Conservation (phyloP, 2,113 vertebrate species). For the Octodon degus region DNA sequence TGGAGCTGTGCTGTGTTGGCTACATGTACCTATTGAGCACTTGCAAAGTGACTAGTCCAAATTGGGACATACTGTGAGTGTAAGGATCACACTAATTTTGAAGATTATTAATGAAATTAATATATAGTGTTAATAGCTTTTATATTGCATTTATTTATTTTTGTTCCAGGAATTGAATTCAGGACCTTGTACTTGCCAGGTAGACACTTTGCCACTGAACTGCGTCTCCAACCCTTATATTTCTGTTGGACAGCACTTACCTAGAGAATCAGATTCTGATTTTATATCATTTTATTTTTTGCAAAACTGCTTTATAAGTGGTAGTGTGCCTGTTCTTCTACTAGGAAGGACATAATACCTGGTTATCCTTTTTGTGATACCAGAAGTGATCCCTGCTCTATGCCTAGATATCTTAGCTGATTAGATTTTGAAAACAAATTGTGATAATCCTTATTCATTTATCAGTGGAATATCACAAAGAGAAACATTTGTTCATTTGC, state of each 20-base stretch:
- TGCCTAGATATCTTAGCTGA: background rate
- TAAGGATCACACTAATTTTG: background rate
- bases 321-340: background rate
- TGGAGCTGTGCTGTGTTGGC: background rate
- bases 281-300: slow-evolving; percentile 10
- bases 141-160: background rate
- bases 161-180: no score
- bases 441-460: background rate
- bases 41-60: background rate
- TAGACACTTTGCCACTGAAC: no score
- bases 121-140: background rate
- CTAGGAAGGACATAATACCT: background rate
- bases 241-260: background rate
- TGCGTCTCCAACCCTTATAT: background rate
- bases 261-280: background rate
- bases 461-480: background rate
- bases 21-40: background rate
- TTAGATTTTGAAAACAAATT: background rate
- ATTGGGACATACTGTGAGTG: background rate
- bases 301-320: background rate
- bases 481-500: background rate
- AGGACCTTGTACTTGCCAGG: no score
- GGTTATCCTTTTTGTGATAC: background rate
- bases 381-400: background rate
- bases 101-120: slow-evolving; percentile 15